A percentile compares a stretch with the other conserved stretches of the same genome.
Evolutionary conservation across 1,140 invertebrate genomes (phyloP).

Genomic region (Cryptotermes secundus): DNA sequence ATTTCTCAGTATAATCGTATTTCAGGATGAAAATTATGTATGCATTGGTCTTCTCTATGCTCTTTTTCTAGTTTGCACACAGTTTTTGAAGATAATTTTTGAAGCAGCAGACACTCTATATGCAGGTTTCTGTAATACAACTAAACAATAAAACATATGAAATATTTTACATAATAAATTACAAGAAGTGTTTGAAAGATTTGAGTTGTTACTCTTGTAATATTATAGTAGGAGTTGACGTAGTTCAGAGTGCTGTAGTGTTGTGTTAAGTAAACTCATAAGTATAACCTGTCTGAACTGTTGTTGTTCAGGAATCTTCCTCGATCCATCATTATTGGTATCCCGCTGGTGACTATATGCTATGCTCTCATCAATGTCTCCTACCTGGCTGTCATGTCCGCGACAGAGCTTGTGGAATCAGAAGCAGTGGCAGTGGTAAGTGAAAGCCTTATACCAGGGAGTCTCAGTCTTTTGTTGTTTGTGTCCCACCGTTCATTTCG

Average conservation of each 20-base stretch:
- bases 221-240: background rate
- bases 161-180: background rate
- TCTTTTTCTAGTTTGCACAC: no score
- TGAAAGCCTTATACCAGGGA: no score
- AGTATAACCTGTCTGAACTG: background rate
- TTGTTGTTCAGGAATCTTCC: constrained; percentile 78
- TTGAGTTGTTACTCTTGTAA: background rate
- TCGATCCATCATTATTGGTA: constrained; percentile 93
- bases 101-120: background rate
- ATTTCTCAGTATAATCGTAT: no score
- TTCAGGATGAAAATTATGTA: no score
- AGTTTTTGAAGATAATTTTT: background rate
- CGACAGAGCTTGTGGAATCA: constrained; percentile 89
- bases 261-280: background rate
- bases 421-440: constrained; percentile 94
- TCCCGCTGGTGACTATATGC: constrained; percentile 92
- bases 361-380: constrained; percentile 96
- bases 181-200: background rate
- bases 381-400: constrained; percentile 94
- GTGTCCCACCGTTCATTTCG: no score
- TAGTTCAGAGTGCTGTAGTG: background rate
- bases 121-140: background rate
- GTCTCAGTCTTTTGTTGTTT: no score
- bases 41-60: no score
- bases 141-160: background rate